Base-by-base conservation (phyloP, 1,140 invertebrate genomes). In the Macrobrachium nipponense region DNA sequence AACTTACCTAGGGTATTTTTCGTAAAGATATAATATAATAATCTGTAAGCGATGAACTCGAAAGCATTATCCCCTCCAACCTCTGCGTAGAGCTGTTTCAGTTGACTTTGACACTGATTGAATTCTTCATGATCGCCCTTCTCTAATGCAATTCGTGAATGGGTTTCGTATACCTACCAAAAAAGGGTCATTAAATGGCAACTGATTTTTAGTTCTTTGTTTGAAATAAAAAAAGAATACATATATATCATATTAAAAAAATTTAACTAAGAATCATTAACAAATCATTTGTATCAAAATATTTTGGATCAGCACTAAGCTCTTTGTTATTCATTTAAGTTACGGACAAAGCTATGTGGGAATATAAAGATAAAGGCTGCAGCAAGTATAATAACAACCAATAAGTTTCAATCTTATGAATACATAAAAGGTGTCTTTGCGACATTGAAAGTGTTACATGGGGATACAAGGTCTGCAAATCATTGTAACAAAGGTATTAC, bases 61-160 rank as follows among this genome's bases (percentile, higher is more conserved):
- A 95, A 93, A 75, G 93, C 92, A 92, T 97, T 95, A 5, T 89
- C 88, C 36, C 94, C 94, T 80, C 94, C 95, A 44, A 95, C 91
- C 90, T 96, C 95, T 82, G 93, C 91, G 91, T 98, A 99, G 14
- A 99, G 93, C 93, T 97, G 95, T 93, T 97, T 96, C 44, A 99
- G 92, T 92, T 99, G 98, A 62, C 97, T 98, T 92, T 99, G 98
- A 91, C 98, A 99, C 91, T 99, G 98, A 93, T 99, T 99, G 90
- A 99, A 99, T 91, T 99, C 98, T 91, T 98, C 97, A 91, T 98
- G 97, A 91, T 99, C 98, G 68, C 97, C 96, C 92, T 97, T 98
- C 91, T 99, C 98, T 90, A 99, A 93, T 78, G 98, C 98, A 90
- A 99, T 97, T 82, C 97, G 93, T 14, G 97, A 98, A 93, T 99